These are phyloP conservation scores for Phragmatobia fuliginosa DNA, from an alignment of 2,888 invertebrate genomes.

Conservation along the genomic window DNA sequence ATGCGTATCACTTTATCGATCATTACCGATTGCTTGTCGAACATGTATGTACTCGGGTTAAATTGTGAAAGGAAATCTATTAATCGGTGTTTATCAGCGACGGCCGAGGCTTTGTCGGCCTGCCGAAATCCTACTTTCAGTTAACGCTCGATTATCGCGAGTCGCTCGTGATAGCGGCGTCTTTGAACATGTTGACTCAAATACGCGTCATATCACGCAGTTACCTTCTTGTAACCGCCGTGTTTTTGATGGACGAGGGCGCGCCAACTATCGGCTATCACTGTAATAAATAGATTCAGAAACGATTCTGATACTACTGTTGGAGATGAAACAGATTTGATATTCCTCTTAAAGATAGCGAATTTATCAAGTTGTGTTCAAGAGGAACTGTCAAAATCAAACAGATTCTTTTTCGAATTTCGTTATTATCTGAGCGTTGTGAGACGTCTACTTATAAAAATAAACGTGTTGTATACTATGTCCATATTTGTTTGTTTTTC, in stretches of 20 bases:
- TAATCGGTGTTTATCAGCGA: constrained; percentile 77
- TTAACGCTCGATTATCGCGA: constrained; percentile 76
- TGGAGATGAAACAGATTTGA: constrained; percentile 51
- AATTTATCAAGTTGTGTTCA: constrained; percentile 21
- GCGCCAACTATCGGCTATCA: constrained; percentile 69
- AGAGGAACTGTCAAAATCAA: constrained; percentile 1
- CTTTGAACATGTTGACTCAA: constrained; percentile 80
- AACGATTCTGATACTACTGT: constrained; percentile 45
- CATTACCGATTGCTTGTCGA: constrained; percentile 70
- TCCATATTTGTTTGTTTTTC: too few relatives aligned
- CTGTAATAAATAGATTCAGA: constrained; percentile 57
- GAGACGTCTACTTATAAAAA: background rate
- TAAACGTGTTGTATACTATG: background rate
- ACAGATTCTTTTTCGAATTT: background rate
- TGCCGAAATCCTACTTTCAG: constrained; percentile 82
- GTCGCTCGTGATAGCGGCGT: constrained; percentile 76
- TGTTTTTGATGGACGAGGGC: constrained; percentile 81
- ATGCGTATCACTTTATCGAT: constrained; percentile 67
- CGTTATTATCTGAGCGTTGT: background rate
- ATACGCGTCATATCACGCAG: constrained; percentile 67
- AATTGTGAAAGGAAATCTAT: constrained; percentile 79
- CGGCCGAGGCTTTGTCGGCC: constrained; percentile 78
- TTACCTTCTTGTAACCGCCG: constrained; percentile 77
- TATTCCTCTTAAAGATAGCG: constrained; percentile 45
- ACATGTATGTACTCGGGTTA: constrained; percentile 67